Evolutionary conservation across 2,888 invertebrate genomes (phyloP).

Genomic region (Troides aeacus): DNA sequence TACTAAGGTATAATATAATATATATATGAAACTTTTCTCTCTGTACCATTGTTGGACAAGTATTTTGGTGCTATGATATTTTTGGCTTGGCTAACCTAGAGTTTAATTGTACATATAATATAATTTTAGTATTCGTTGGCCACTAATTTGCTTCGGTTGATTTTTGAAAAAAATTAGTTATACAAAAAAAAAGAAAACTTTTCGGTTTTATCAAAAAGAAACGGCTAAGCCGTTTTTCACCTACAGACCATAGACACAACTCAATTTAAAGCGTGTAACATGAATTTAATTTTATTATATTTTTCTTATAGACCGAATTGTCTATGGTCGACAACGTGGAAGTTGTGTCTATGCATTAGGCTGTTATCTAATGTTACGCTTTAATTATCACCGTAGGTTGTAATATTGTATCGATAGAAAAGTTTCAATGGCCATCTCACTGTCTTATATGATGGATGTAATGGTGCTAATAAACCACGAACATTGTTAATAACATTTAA

Average conservation of each 20-base stretch:
- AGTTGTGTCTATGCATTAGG: constrained; percentile 36
- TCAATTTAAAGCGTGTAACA: constrained; percentile 19
- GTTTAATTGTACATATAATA: constrained; percentile 67
- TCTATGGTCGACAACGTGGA: constrained; percentile 13
- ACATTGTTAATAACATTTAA: constrained; percentile 31
- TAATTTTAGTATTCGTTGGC: constrained; percentile 68
- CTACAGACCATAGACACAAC: constrained; percentile 24
- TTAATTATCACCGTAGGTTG: constrained; percentile 67
- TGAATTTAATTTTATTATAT: constrained; percentile 12
- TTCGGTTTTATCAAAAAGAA: constrained; percentile 30
- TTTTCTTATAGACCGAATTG: neutral
- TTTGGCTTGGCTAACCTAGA: constrained; percentile 78
- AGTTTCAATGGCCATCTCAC: constrained; percentile 71
- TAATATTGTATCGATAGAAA: constrained; percentile 66
- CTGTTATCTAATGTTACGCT: constrained; percentile 56
- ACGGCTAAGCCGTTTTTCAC: constrained; percentile 65
- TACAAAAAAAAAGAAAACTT: constrained; percentile 28
- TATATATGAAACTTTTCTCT: constrained; percentile 72
- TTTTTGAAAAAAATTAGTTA: constrained; percentile 34
- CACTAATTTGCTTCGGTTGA: constrained; percentile 55
- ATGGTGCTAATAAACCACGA: constrained; percentile 59
- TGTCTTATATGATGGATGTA: constrained; percentile 52
- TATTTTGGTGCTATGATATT: constrained; percentile 76
- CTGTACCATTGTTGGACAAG: constrained; percentile 62
- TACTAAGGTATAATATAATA: constrained; percentile 32